Conservation (phyloP, 2,797 vertebrate genomes). For the Hapalemur alaotrensis region DNA sequence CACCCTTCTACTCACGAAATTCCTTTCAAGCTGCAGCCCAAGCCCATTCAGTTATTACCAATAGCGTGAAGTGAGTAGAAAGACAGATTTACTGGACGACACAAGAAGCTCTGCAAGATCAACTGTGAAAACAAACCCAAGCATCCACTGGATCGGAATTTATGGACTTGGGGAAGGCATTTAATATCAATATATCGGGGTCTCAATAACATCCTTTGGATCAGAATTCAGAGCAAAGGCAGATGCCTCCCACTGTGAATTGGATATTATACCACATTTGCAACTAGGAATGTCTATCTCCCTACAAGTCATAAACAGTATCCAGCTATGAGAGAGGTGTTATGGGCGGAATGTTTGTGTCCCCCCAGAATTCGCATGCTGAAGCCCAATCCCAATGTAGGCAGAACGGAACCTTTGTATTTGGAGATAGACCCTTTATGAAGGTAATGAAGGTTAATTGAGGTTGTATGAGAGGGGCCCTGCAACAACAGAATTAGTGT, state of each 20-base stretch:
- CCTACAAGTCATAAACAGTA: neutral
- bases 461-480: neutral
- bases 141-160: neutral
- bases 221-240: neutral
- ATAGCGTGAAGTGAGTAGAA: neutral
- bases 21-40: conserved; percentile 39
- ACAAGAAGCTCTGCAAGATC: neutral
- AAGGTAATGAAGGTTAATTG: neutral
- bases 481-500: neutral
- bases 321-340: neutral
- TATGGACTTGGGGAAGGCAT: neutral
- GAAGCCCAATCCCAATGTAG: neutral
- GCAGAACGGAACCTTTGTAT: neutral
- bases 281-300: neutral
- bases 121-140: neutral
- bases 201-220: neutral
- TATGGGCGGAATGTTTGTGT: neutral
- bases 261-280: neutral
- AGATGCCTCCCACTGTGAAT: neutral
- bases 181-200: neutral
- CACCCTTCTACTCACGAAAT: conserved; percentile 47
- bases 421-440: neutral
- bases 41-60: conserved; percentile 17
- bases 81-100: neutral
- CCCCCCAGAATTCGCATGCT: neutral